Evolutionary conservation across 2,888 invertebrate species (phyloP), one percentile per base, ranked within the genome.

Genomic region (Eupithecia exiguata): DNA sequence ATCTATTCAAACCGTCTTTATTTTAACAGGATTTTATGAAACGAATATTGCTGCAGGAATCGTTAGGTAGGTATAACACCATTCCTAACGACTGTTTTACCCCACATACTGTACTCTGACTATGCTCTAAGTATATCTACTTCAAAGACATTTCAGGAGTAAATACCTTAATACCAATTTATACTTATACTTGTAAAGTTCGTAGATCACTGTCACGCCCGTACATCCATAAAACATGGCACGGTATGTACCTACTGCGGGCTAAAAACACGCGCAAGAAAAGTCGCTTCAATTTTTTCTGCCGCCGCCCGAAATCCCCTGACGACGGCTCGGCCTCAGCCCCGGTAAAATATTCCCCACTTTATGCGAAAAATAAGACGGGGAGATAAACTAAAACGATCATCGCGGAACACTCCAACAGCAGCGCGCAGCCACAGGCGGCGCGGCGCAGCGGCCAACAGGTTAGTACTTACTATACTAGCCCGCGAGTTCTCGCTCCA

Each of bases 241-340:
- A 83, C 84, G 49, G 49, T 30, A n/a, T 86, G 86, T 87, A 86
- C 87, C 85, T 65, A 65, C 38, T 38, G 84, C 83, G 82, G 80
- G 82, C 85, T 85, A 88, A 85, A 75, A 88, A 88, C 89, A 86
- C 88, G 82, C 83, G 81, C 84, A 82, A 82, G 91, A 93, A 92
- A 92, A 92, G 91, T 89, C 90, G 88, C 91, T 89, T 91, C 93
- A 88, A 91, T 93, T 94, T 93, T 94, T 94, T 92, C 87, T 83
- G 87, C 84, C 88, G 86, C 89, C 88, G 84, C 87, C 86, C 88
- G 82, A 87, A 91, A 92, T 92, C 93, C 93, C 92, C 86, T 83
- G 91, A 84, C 92, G 93, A 92, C 92, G 81, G 78, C 81, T 82
- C 83, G 82, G 84, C 77, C 81, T 82, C 83, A 82, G 84, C 77